Evolutionary conservation across 2,113 vertebrate genomes (phyloP), one percentile per base, ranked within the genome.

Genomic region (Gallinago undulata): DNA sequence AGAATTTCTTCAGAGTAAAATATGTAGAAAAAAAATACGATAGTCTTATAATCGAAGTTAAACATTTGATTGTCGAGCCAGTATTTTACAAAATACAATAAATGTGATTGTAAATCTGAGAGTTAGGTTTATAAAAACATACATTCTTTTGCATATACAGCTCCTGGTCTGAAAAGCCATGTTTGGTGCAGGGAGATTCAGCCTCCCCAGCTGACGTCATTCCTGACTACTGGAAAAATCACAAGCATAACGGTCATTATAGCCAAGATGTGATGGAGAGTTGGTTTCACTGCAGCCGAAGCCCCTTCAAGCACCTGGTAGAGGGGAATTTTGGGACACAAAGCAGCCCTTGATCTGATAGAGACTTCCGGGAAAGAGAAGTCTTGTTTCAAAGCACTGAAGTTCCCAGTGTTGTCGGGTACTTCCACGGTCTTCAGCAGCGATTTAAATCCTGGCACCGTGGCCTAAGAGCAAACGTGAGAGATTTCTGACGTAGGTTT

Each of bases 371-470:
- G 53, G 89, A 98, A 97, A 56, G 78, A 39, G 91, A 98, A 97
- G 92, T 98, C 97, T 12, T 93, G 93, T 84, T 85, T 97, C 93
- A 97, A 77, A 85, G 98, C 98, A 69, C 96, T 98, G 87, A 97
- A 97, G 75, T 97, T 96, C 45, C 81, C 87, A 8, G 89, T 84
- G 19, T 89, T 97, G 62, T 97, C 33, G 4, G 64, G 78, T 89
- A 98, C 84, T 79, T 95, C 76, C 84, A 98, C 77, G 7, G 89
- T 95, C 82, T 96, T 95, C 95, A 97, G 74, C n/a, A 97, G 27
- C 1, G 98, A 91, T 37, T 73, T 25, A 33, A 89, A 84, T 80
- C 97, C 97, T 10, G 97, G 96, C 27, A 96, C 95, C 9, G 98
- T 98, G 80, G 98, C 97, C 98, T 98, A 87, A 94, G 92, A 87